phyloP scores from a whole-genome alignment of 2,888 invertebrate species.

The Blastobasis adustella region DNA sequence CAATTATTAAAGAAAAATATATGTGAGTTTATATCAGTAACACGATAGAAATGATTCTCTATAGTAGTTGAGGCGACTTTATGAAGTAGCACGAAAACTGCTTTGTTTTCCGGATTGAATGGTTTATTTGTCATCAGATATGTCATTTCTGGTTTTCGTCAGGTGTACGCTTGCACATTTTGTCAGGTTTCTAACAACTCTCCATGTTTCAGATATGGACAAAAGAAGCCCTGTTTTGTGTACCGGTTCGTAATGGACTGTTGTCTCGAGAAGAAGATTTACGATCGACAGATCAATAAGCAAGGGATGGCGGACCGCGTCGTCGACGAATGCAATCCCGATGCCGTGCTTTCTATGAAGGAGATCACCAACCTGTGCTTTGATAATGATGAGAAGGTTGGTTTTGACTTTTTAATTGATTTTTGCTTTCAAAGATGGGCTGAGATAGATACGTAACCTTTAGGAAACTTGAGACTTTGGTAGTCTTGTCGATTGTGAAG shows the following conservation, averaged over 20 bases:
- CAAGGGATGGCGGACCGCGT: slow-evolving; percentile 99
- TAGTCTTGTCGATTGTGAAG: too few relatives aligned
- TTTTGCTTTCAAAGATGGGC: too few relatives aligned
- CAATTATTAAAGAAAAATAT: too few relatives aligned
- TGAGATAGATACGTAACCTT: too few relatives aligned
- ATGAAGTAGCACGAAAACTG: too few relatives aligned
- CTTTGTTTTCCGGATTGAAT: too few relatives aligned
- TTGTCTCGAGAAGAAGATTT: slow-evolving; percentile 97
- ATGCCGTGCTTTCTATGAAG: slow-evolving; percentile 92
- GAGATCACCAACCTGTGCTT: slow-evolving; percentile 93
- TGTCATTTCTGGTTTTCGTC: neutral
- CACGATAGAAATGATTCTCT: too few relatives aligned
- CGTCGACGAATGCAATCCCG: slow-evolving; percentile 98
- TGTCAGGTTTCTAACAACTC: neutral
- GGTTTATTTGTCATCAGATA: neutral
- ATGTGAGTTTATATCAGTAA: too few relatives aligned
- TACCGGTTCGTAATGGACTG: slow-evolving; percentile 98
- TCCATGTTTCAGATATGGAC: slow-evolving; percentile 83
- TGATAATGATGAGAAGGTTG: slow-evolving; percentile 85
- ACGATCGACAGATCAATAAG: slow-evolving; percentile 98
- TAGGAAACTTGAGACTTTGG: too few relatives aligned
- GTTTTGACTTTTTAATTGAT: too few relatives aligned
- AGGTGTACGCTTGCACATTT: neutral
- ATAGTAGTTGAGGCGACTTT: too few relatives aligned
- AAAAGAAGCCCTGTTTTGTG: slow-evolving; percentile 94